phyloP scores from a whole-genome alignment of 2,113 vertebrate genomes.

The Saccopteryx bilineata region DNA sequence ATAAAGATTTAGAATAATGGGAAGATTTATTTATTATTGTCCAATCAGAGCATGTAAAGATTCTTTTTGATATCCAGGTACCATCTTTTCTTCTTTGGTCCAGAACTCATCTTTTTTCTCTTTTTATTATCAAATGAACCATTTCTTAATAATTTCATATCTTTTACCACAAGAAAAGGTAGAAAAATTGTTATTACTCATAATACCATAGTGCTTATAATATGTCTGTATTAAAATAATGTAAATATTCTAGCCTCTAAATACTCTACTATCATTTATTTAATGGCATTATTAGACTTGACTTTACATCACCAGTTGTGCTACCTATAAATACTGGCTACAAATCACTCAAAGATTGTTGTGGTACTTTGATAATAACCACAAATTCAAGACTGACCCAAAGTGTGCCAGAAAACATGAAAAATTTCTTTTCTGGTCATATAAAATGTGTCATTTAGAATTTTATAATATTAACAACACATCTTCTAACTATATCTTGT shows the following conservation, averaged over 20 bases:
- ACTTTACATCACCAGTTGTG: neutral
- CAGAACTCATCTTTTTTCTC: neutral
- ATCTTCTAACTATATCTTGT: neutral
- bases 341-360: neutral
- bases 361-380: neutral
- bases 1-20: neutral
- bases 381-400: neutral
- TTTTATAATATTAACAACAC: neutral
- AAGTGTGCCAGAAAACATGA: neutral
- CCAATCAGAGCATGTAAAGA: neutral
- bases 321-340: neutral
- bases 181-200: neutral
- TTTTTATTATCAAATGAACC: neutral
- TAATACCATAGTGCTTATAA: neutral
- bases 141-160: neutral
- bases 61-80: neutral
- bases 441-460: neutral
- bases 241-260: neutral
- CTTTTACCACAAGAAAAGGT: neutral
- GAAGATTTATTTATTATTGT: conserved; percentile 12
- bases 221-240: neutral
- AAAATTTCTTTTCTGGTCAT: neutral
- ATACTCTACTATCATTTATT: neutral
- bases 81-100: neutral
- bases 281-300: neutral